phyloP scores from a whole-genome alignment of 2,113 vertebrate genomes.

The Bujurquina vittata region DNA sequence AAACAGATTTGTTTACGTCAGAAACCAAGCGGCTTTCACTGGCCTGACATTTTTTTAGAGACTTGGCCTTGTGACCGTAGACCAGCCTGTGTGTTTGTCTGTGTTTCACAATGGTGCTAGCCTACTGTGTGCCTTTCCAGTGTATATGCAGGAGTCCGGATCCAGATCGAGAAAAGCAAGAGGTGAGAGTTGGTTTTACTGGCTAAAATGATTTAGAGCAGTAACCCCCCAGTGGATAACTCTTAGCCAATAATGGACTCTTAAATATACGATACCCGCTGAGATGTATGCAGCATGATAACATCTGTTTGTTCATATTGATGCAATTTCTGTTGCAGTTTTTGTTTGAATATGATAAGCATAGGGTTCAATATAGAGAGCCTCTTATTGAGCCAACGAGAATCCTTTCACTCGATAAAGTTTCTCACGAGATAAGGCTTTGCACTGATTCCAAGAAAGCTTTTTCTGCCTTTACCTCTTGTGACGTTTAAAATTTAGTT shows the following conservation, averaged over 20 bases:
- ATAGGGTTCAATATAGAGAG: constrained; percentile 6
- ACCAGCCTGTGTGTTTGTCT: constrained; percentile 26
- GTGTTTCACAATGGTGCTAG: constrained; percentile 73
- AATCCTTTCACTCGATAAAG: constrained; percentile 8
- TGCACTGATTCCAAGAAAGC: constrained; percentile 6
- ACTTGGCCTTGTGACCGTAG: constrained; percentile 18
- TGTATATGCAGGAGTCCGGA: constrained; percentile 81
- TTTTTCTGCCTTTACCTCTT: neutral
- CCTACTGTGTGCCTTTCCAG: constrained; percentile 83
- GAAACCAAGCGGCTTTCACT: constrained; percentile 15
- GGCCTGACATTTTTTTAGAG: constrained; percentile 1
- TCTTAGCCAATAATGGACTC: constrained; percentile 42
- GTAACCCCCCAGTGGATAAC: constrained; percentile 17
- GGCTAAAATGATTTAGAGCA: constrained; percentile 8
- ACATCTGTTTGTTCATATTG: constrained; percentile 44
- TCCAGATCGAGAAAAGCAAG: constrained; percentile 68
- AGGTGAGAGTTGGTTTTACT: constrained; percentile 79
- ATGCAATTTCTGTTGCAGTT: constrained; percentile 27
- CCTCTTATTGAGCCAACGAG: constrained; percentile 32
- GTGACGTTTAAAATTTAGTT: constrained; percentile 12
- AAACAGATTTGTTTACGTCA: constrained; percentile 20
- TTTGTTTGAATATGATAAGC: constrained; percentile 56
- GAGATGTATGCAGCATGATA: constrained; percentile 14
- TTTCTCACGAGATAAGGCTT: constrained; percentile 40
- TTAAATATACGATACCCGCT: neutral